Base-by-base conservation (phyloP, 1,140 invertebrate genomes). In the Sipha flava region DNA sequence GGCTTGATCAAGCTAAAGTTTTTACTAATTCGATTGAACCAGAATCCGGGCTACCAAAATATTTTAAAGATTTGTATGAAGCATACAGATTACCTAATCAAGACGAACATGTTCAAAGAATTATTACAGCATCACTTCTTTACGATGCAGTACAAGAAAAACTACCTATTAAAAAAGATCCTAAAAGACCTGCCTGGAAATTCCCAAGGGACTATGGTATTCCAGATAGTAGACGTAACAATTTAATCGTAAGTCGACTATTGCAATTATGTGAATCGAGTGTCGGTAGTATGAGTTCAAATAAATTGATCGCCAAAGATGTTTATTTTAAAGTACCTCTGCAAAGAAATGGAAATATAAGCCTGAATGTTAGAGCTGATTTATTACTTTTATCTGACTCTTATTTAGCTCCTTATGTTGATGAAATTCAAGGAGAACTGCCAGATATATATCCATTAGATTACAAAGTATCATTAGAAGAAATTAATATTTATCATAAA, bases 121-220 rank as follows among this genome's bases (percentile, higher is more conserved):
- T 89, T 14, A 90, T 95, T 75, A 85, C 90, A 81, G 89, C 89
- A 77, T 89, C 93, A 1, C 90, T 91, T 84, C 85, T 94, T 64
- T 93, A 92, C 87, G 93, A 95, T 87, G 89, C 91, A 45, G 87
- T 92, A 83, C 92, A 94, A 85, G 87, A 90, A 80, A 91, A 91
- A 83, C 84, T 96, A 62, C 92, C 93, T 12, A 92, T 90, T 86
- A 86, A 88, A 1, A 91, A 90, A 85, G 89, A 94, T 84, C 87
- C 89, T 9, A 83, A 88, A 43, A 89, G 91, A 83, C 91, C 92
- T 54, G 89, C 89, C 21, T 93, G 87, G 85, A 90, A 89, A 81
- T 93, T 92, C 84, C 89, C 90, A 16, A 87, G 91, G 82, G 85
- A 88, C 79, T 91, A 90, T 84, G 94, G 94, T 23, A 91, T 95